Conservation (phyloP, 2,113 vertebrate species). For the Lepidothrix coronata region DNA sequence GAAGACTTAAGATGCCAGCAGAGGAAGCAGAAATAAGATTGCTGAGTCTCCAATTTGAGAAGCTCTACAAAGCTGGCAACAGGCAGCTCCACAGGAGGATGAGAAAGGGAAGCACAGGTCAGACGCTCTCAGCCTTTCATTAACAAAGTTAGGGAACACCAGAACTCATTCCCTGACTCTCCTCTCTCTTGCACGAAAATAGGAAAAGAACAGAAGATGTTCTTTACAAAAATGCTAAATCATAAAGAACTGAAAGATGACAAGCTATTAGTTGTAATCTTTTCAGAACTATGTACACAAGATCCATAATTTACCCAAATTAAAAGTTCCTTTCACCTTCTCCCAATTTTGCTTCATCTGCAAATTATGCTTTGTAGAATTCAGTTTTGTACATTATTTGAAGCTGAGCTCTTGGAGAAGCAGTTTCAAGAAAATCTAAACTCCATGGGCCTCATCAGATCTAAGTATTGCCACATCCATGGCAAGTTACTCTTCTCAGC, state of each 20-base stretch:
- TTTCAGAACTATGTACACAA: not conserved
- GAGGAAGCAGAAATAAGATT: not conserved
- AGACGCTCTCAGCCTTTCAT: not conserved
- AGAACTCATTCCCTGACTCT: not conserved
- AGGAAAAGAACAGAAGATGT: not conserved
- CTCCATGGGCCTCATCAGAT: not conserved
- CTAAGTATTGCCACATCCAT: not conserved
- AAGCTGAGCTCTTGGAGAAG: not conserved
- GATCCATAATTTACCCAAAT: not conserved
- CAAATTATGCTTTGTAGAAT: not conserved
- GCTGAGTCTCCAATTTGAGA: not conserved
- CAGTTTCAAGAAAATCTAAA: not conserved
- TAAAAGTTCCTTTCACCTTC: not conserved
- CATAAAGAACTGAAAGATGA: not conserved
- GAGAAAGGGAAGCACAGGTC: not conserved
- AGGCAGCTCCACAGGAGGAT: not conserved
- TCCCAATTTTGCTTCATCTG: not conserved
- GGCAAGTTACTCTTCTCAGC: not conserved
- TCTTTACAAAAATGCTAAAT: not conserved
- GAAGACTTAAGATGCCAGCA: not conserved
- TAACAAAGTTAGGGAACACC: not conserved
- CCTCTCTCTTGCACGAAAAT: not conserved
- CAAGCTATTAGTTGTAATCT: not conserved
- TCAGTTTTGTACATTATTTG: not conserved
- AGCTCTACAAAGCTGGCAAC: not conserved